Conservation (phyloP, 2,888 invertebrate species). For the Ophion costatus region DNA sequence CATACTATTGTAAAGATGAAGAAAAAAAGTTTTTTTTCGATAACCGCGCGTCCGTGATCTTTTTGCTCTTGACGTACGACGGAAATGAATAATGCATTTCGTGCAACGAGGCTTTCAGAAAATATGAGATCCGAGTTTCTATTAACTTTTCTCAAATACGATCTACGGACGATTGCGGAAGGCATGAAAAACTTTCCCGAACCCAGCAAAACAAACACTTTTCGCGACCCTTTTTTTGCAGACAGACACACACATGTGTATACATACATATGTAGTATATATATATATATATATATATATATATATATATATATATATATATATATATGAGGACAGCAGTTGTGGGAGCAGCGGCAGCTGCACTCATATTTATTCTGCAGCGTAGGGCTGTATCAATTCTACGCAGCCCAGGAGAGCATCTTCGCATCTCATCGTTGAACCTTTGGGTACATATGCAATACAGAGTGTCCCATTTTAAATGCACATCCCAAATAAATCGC, state of each 20-base stretch:
- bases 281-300: too few species aligned
- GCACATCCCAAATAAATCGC: slow-evolving; percentile 8
- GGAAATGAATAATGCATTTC: slow-evolving; percentile 13
- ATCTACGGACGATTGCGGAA: slow-evolving; percentile 10
- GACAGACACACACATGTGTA: too few species aligned
- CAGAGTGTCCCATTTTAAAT: neutral
- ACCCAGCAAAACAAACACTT: slow-evolving; percentile 52
- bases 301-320: too few species aligned
- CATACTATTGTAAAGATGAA: neutral
- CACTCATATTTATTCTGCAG: slow-evolving; percentile 64
- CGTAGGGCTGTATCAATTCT: slow-evolving; percentile 58
- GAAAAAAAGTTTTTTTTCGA: slow-evolving; percentile 3
- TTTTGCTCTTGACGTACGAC: neutral
- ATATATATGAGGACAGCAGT: slow-evolving; percentile 31
- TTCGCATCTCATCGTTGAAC: slow-evolving; percentile 18
- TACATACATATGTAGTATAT: too few species aligned
- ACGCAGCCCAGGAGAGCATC: slow-evolving; percentile 37
- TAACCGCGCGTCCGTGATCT: neutral
- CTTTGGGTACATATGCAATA: slow-evolving; percentile 7
- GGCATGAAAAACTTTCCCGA: slow-evolving; percentile 43
- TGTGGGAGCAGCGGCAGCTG: slow-evolving; percentile 52
- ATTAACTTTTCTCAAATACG: slow-evolving; percentile 14
- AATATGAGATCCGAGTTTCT: neutral
- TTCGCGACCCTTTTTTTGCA: slow-evolving; percentile 38
- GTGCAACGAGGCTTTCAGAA: neutral